Evolutionary conservation across 2,888 invertebrate species (phyloP), one percentile per base, ranked within the genome.

Genomic region (Calameuta idolon): DNA sequence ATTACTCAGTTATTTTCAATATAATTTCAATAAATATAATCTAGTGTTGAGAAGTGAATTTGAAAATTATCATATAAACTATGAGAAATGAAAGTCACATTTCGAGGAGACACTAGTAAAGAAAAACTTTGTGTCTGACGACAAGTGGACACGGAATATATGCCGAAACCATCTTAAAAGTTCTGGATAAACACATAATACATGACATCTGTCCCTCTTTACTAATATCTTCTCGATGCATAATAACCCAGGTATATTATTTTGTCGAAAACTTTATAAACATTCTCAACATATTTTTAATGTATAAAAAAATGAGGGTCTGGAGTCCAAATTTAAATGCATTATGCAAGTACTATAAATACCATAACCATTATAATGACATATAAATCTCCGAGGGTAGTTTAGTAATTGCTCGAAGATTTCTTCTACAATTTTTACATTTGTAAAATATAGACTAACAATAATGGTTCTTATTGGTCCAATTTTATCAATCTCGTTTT

Each of bases 1-100:
- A 82, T 81, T 37, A 40, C 15, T 37, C 31, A 31, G 1, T n/a
- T 30, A 40, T 23, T 75, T 75, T 55, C 23, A 35, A 40, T 35
- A n/a, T 9, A 75, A 30, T 40, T 77, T 23, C 23, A 37, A 75
- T 74, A 23, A 77, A 31, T 77, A 35, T 23, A 55, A 23, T 23
- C 9, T 55, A 55, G 55, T 23, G 23, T 55, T 55, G 5, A 23
- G 0, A 55, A 23, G 23, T 9, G 23, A 55, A 55, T 55, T 55
- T 55, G 15, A 55, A 55, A 55, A 55, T 55, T 40, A 9, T 40
- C 9, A 23, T 55, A 55, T 23, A 55, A 23, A 55, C 9, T 55
- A 55, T 55, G 55, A 55, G 23, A 55, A 55, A 55, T 9, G 23
- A 55, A 55, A 55, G 9, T 55, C 55, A 55, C 5, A 55, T 37